Evolutionary conservation across 1,140 invertebrate species (phyloP), one percentile per base, ranked within the genome.

Genomic region (Tetragnatha versicolor): DNA sequence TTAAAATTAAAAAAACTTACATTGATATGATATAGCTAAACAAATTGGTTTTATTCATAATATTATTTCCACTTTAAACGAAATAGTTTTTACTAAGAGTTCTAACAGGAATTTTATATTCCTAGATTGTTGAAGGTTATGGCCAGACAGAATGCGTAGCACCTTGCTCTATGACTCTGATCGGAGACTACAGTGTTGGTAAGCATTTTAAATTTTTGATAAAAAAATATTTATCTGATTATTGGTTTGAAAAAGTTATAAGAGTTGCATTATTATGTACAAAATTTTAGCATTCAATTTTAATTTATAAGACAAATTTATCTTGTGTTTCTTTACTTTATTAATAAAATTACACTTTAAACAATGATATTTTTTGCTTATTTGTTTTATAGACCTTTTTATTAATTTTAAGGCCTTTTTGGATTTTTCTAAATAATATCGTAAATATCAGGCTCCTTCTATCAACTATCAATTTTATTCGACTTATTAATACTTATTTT

Each of bases 61-160:
- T n/a, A n/a, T n/a, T n/a, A n/a, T n/a, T n/a, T n/a, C n/a, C n/a
- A n/a, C n/a, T n/a, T n/a, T n/a, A n/a, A n/a, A n/a, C n/a, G n/a
- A n/a, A n/a, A n/a, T n/a, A n/a, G n/a, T n/a, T n/a, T n/a, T n/a
- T n/a, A n/a, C n/a, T n/a, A n/a, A n/a, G n/a, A n/a, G n/a, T n/a
- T n/a, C n/a, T n/a, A n/a, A n/a, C n/a, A n/a, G n/a, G 17, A 42
- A 9, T 42, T 42, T 42, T 31, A 25, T 45, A 9, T 25, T 60
- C 61, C 17, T 63, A 81, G 79, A 78, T 94, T 70, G 90, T 96
- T 33, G 96, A 98, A 88, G 96, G 97, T 17, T 99, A 99, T 86
- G 97, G 97, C 0, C 97, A 98, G 87, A 99, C 97, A 5, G 97
- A 99, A 87, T 97, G 94, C 84, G 92, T 92, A 51, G 96, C 95